Evolutionary conservation across 1,140 invertebrate species (phyloP).

Genomic region (Conus ventricosus): DNA sequence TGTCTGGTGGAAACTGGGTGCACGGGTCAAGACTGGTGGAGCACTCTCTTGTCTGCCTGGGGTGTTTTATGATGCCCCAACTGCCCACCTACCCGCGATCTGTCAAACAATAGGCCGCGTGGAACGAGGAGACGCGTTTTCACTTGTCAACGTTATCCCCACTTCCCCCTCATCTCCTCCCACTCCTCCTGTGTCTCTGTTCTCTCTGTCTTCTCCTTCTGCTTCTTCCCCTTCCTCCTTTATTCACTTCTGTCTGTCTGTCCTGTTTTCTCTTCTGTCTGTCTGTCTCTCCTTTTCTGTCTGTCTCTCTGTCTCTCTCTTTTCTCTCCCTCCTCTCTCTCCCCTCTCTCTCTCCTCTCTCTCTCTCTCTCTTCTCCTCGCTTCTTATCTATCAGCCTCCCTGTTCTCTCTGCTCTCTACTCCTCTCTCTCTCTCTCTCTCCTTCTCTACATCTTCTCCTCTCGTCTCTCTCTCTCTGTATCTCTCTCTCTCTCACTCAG

Average conservation of each 20-base stretch:
- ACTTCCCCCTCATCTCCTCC: no score
- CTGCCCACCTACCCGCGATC: no score
- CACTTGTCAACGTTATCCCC: no score
- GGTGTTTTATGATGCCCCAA: no score
- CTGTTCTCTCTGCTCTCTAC: not conserved
- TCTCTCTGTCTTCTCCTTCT: not conserved
- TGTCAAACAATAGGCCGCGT: no score
- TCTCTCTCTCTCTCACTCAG: no score
- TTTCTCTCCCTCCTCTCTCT: not conserved
- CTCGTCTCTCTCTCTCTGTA: constrained; percentile 9
- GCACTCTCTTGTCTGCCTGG: no score
- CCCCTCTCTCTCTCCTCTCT: not conserved
- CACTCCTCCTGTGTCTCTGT: no score
- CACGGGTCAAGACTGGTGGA: no score
- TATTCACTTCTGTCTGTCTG: not conserved
- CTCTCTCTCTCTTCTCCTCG: constrained; percentile 4
- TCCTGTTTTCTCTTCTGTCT: not conserved
- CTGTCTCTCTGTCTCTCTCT: not conserved
- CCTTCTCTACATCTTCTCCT: not conserved
- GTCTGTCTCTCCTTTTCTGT: not conserved
- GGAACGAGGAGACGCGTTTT: no score
- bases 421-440: not conserved
- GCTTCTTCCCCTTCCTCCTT: not conserved
- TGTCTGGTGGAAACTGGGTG: no score
- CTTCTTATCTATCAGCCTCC: no score